Evolutionary conservation across 2,797 vertebrate genomes (phyloP).

Genomic region (Tauraco hartlaubi): DNA sequence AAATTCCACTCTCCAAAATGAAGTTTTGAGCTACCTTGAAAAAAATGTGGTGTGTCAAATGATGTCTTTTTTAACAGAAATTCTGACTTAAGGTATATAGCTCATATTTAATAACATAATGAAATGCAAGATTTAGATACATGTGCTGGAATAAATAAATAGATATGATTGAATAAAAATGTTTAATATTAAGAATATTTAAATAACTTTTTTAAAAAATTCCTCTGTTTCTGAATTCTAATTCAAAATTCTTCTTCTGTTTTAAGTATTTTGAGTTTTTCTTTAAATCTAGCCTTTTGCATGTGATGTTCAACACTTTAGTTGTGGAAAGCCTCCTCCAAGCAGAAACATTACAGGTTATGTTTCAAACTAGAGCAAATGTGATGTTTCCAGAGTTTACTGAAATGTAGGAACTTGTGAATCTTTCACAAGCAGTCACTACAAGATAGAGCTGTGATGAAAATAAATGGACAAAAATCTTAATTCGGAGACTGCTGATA

Average conservation of each 20-base stretch:
- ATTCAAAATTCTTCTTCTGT: neutral
- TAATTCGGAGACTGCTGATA: neutral
- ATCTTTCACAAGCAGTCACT: neutral
- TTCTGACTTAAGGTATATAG: neutral
- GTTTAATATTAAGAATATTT: neutral
- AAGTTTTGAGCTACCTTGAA: neutral
- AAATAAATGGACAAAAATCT: neutral
- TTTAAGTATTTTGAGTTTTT: neutral
- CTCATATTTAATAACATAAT: neutral
- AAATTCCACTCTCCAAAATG: neutral
- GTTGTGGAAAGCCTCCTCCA: neutral
- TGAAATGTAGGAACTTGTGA: neutral
- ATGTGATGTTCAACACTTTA: neutral
- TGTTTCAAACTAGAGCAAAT: neutral
- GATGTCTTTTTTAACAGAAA: neutral
- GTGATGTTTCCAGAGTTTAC: neutral
- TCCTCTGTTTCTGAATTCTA: neutral
- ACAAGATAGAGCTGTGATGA: neutral
- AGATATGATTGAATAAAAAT: neutral
- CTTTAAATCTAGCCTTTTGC: neutral
- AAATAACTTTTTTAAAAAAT: neutral
- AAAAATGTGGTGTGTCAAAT: neutral
- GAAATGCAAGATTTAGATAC: neutral
- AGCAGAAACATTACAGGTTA: neutral
- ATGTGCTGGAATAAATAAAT: neutral